Evolutionary conservation across 2,888 invertebrate genomes (phyloP).

Genomic region (Pogonocherus hispidulus): DNA sequence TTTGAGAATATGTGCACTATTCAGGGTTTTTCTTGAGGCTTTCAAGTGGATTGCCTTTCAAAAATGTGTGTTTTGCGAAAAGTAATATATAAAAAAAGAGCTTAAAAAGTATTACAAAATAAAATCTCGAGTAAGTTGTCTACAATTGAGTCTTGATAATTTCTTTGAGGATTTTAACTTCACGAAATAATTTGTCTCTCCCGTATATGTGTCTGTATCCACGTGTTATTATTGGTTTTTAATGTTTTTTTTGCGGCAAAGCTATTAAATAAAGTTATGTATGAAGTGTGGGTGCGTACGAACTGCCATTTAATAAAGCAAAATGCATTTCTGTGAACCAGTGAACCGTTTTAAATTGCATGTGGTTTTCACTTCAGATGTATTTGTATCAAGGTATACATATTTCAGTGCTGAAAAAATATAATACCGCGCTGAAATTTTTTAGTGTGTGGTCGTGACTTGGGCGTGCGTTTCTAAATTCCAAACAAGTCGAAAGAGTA

Average conservation of each 20-base stretch:
- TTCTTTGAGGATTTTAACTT: too few relatives aligned
- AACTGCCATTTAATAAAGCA: neutral
- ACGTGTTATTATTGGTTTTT: too few relatives aligned
- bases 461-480: neutral
- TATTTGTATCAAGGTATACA: neutral
- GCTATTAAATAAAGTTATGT: neutral
- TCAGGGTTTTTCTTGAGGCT: too few relatives aligned
- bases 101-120: too few relatives aligned
- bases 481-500: neutral
- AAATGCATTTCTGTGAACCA: neutral
- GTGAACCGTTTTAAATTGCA: neutral
- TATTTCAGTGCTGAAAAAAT: neutral
- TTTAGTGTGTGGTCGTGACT: neutral
- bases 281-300: constrained; percentile 1
- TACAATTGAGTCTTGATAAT: too few relatives aligned
- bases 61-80: too few relatives aligned
- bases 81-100: too few relatives aligned
- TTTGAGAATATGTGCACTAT: too few relatives aligned
- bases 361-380: neutral
- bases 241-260: neutral
- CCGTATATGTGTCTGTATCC: too few relatives aligned
- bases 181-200: too few relatives aligned
- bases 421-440: neutral
- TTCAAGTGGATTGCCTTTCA: too few relatives aligned
- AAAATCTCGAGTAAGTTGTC: too few relatives aligned